These are phyloP conservation scores for Strigops habroptila DNA, from an alignment of 2,113 vertebrate genomes.

Conservation along the genomic window DNA sequence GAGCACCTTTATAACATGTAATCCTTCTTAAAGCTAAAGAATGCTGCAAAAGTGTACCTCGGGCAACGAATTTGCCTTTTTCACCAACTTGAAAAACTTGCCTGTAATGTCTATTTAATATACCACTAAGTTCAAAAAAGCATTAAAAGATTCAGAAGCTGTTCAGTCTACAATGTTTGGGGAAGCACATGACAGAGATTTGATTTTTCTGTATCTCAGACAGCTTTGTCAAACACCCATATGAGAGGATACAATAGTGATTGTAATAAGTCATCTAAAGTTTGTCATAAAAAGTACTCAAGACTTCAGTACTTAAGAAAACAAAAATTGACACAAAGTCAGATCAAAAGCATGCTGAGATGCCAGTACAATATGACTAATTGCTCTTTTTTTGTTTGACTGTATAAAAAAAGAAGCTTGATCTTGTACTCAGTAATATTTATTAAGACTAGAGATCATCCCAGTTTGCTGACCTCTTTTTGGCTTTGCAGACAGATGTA, in stretches of 20 bases:
- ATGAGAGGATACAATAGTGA: neutral
- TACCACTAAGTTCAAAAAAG: neutral
- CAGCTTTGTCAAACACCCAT: neutral
- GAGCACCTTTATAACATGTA: neutral
- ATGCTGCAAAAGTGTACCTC: neutral
- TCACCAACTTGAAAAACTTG: neutral
- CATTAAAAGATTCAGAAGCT: neutral
- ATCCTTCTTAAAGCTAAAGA: neutral
- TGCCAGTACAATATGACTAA: neutral
- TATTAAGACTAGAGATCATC: neutral
- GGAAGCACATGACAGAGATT: slow-evolving; percentile 42
- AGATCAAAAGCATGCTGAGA: neutral
- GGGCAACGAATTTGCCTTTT: neutral
- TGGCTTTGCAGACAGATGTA: neutral
- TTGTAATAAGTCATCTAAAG: neutral
- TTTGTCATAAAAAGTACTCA: neutral
- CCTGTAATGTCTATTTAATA: neutral
- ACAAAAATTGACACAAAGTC: neutral
- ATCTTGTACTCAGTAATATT: neutral
- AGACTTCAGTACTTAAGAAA: neutral
- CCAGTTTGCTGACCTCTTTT: neutral
- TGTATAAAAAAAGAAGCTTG: neutral
- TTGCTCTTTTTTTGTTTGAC: neutral
- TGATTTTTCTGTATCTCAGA: neutral
- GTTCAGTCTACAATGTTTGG: neutral